A percentile compares a stretch with the other conserved stretches of the same genome.
These are phyloP conservation scores for Cryptoprocta ferox DNA, from an alignment of 2,797 vertebrate genomes.

Conservation along the genomic window DNA sequence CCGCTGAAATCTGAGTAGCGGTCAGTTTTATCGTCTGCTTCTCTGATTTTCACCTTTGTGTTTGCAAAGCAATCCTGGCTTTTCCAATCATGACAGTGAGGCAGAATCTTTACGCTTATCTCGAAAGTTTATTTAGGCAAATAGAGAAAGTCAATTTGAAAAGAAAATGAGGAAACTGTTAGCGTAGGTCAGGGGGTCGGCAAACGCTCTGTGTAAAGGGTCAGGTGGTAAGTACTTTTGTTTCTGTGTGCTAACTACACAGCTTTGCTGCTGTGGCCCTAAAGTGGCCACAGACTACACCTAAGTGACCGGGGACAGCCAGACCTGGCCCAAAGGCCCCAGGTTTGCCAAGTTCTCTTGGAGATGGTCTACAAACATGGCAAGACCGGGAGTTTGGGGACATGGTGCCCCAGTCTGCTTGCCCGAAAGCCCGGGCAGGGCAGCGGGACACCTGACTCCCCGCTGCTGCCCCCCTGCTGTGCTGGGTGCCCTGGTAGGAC, in stretches of 20 bases:
- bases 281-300: accelerated
- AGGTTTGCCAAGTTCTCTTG: background rate
- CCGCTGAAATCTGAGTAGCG: background rate
- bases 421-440: background rate
- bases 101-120: background rate
- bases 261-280: background rate
- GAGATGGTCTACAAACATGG: background rate
- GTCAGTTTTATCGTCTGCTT: background rate
- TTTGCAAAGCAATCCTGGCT: background rate
- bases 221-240: background rate
- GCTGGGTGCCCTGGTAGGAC: background rate
- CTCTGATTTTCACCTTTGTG: background rate
- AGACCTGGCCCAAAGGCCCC: accelerated
- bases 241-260: background rate
- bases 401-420: background rate
- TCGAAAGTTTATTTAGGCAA: background rate
- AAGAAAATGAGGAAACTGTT: background rate
- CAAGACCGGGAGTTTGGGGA: accelerated
- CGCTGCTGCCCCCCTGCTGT: background rate
- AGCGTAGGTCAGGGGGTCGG: background rate
- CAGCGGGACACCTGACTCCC: background rate
- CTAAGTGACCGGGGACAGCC: accelerated
- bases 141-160: background rate
- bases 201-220: background rate
- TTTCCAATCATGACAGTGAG: background rate